phyloP scores from a whole-genome alignment of 2,797 vertebrate species.

The Sebastes dallii region DNA sequence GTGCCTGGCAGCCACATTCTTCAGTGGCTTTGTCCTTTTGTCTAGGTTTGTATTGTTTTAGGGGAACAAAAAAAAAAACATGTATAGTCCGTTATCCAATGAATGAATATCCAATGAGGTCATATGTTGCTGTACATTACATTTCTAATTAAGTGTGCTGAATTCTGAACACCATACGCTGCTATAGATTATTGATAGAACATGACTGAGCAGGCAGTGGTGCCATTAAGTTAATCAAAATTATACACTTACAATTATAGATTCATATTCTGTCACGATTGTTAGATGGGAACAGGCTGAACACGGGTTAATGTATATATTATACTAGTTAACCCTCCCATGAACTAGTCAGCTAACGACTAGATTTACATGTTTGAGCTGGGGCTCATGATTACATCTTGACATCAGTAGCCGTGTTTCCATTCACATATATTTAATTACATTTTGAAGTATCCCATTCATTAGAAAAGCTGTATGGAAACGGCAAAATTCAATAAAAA shows the following conservation, averaged over 20 bases:
- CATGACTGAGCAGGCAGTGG: background rate
- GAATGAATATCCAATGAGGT: slow-evolving; percentile 2
- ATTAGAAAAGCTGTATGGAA: too few relatives aligned
- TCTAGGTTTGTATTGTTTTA: slow-evolving; percentile 29
- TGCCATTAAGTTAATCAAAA: background rate
- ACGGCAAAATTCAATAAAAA: too few relatives aligned
- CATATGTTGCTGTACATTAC: slow-evolving; percentile 1
- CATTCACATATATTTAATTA: too few relatives aligned
- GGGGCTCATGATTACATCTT: background rate
- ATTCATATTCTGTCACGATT: background rate
- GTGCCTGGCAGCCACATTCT: slow-evolving; percentile 16
- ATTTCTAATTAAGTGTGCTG: background rate
- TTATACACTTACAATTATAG: background rate
- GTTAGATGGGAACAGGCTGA: too few relatives aligned
- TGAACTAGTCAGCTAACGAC: background rate
- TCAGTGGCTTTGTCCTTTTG: slow-evolving; percentile 17
- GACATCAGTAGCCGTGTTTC: too few relatives aligned
- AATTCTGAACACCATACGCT: background rate
- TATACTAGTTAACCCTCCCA: background rate
- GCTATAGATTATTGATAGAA: background rate
- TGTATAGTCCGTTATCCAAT: background rate
- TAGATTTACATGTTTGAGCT: background rate
- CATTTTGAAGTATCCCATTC: too few relatives aligned
- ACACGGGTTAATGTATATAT: background rate
- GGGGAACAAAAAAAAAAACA: slow-evolving; percentile 18